Percentiles rank a stretch among this genome's conserved stretches.
Evolutionary conservation across 92 coral and sea anemone genomes (phyloP).

Genomic region (Metridium senile): DNA sequence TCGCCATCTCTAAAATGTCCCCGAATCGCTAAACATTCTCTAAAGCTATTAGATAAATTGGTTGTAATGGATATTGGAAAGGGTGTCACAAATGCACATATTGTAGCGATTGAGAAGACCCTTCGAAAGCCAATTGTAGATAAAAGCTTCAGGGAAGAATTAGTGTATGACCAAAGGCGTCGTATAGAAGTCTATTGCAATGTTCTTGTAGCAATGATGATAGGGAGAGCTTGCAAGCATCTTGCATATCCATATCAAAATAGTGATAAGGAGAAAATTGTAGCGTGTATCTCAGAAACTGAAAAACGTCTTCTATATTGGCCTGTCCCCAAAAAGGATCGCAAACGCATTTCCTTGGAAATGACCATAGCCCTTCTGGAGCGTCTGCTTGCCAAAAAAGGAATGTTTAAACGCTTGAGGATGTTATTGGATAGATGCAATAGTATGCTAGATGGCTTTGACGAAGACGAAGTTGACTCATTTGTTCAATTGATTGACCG

Average conservation of each 20-base stretch:
- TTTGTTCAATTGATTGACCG: not conserved
- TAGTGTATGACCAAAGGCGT: constrained; percentile 13
- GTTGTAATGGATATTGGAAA: constrained; percentile 3
- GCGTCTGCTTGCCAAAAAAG: constrained; percentile 9
- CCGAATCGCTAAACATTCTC: constrained; percentile 8
- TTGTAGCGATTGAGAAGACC: not conserved
- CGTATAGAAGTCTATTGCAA: constrained; percentile 23
- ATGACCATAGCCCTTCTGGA: constrained; percentile 4
- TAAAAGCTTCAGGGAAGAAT: constrained; percentile 21
- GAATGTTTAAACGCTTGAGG: not conserved
- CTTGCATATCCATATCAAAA: constrained; percentile 16
- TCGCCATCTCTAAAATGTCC: constrained; percentile 27
- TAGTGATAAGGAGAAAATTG: constrained; percentile 10
- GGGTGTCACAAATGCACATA: constrained; percentile 20
- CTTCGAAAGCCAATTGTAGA: constrained; percentile 14
- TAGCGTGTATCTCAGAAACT: not conserved
- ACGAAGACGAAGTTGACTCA: not conserved
- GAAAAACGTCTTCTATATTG: not conserved
- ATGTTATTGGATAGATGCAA: not conserved
- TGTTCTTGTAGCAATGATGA: not conserved
- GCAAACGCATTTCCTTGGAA: constrained; percentile 17
- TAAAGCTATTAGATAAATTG: constrained; percentile 9
- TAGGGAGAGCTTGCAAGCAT: constrained; percentile 14
- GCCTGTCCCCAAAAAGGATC: constrained; percentile 6
- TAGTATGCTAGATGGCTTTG: not conserved